phyloP scores from a whole-genome alignment of 2,797 vertebrate genomes.

The Xyrichtys novacula region DNA sequence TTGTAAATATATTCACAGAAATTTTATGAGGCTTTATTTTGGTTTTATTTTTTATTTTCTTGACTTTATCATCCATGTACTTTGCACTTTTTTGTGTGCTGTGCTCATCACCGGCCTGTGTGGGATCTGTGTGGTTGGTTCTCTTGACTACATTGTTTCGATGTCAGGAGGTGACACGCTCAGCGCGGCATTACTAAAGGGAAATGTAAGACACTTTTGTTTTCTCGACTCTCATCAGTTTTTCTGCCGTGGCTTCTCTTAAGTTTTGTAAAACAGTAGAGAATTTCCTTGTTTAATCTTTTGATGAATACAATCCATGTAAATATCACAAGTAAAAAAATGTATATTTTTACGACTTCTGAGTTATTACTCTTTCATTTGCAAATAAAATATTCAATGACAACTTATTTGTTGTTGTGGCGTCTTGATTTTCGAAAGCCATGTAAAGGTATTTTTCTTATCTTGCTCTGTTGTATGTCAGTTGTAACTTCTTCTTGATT shows the following conservation, averaged over 20 bases:
- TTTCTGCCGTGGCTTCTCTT: constrained; percentile 76
- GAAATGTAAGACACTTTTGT: constrained; percentile 74
- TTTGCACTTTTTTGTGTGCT: constrained; percentile 82
- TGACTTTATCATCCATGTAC: constrained; percentile 72
- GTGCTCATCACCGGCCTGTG: constrained; percentile 67
- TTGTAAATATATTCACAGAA: constrained; percentile 83
- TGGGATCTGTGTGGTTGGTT: constrained; percentile 68
- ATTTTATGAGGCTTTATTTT: constrained; percentile 78
- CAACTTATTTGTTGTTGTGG: constrained; percentile 68
- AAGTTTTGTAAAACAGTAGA: constrained; percentile 75
- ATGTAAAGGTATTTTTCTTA: background rate
- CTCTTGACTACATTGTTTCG: constrained; percentile 64
- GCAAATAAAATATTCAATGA: constrained; percentile 90
- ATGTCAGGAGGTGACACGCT: constrained; percentile 63
- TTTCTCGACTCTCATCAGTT: constrained; percentile 72
- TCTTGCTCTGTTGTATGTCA: no score
- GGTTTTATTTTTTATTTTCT: constrained; percentile 39
- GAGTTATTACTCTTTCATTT: constrained; percentile 90
- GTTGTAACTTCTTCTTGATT: no score
- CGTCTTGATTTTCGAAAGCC: constrained; percentile 38
- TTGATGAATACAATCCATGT: constrained; percentile 85
- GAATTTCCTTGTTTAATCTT: constrained; percentile 66
- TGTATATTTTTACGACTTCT: constrained; percentile 92
- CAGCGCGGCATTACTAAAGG: constrained; percentile 65
- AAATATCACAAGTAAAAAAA: constrained; percentile 89